phyloP scores from a whole-genome alignment of 1,140 invertebrate species.

The Steinernema khuongi region DNA sequence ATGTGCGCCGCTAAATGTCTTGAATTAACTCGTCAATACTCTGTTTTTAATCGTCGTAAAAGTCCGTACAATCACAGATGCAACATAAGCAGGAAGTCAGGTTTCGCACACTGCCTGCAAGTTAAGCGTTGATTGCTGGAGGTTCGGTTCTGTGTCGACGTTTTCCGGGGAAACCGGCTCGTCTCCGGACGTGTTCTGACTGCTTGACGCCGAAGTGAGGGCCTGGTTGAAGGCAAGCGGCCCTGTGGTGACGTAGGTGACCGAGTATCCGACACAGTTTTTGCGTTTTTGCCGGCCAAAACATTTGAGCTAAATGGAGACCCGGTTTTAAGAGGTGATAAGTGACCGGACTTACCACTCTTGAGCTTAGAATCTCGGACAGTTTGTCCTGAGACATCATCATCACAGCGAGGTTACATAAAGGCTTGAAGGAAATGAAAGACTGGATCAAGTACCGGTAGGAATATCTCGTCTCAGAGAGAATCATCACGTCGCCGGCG shows the following conservation, averaged over 20 bases:
- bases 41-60: no score
- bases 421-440: conserved; percentile 13
- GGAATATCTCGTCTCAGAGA: conserved; percentile 1
- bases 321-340: neutral
- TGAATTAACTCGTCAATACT: no score
- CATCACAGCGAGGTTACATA: conserved; percentile 4
- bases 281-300: conserved; percentile 1
- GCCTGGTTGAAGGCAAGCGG: neutral
- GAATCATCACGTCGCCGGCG: neutral
- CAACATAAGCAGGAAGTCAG: no score
- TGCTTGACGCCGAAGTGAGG: neutral
- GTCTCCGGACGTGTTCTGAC: neutral
- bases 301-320: neutral
- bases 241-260: conserved; percentile 1
- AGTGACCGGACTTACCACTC: neutral
- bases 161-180: neutral
- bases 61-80: no score
- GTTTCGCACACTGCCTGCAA: no score
- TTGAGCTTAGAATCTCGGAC: neutral
- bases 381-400: conserved; percentile 12
- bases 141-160: neutral
- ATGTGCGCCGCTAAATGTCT: no score
- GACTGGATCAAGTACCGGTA: conserved; percentile 9
- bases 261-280: conserved; percentile 5
- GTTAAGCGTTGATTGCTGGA: no score